Evolutionary conservation across 2,113 vertebrate genomes (phyloP).

Genomic region (Symphodus melops): DNA sequence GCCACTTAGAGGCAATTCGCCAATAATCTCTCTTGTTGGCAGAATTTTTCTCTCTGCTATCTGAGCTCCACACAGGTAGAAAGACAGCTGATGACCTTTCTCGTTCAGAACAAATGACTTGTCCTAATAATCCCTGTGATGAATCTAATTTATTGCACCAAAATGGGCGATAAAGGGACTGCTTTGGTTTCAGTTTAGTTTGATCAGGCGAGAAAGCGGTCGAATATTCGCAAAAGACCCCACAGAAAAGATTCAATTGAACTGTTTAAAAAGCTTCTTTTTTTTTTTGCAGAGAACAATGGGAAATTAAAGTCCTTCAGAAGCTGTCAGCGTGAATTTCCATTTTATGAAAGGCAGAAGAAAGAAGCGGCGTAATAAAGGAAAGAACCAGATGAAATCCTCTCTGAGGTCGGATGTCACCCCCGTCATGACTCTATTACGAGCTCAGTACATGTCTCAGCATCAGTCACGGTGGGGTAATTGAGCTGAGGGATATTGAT

Average conservation of each 20-base stretch:
- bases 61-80: constrained; percentile 27
- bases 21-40: constrained; percentile 31
- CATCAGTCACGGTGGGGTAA: constrained; percentile 40
- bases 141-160: background rate
- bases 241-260: constrained; percentile 55
- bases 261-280: constrained; percentile 25
- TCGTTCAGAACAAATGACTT: constrained; percentile 14
- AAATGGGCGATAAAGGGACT: constrained; percentile 7
- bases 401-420: constrained; percentile 43
- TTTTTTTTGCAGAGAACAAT: constrained; percentile 57
- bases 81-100: constrained; percentile 25
- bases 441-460: constrained; percentile 37
- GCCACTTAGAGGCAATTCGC: constrained; percentile 21
- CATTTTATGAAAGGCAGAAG: constrained; percentile 22
- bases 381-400: constrained; percentile 13
- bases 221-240: constrained; percentile 20
- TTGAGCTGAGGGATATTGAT: constrained; percentile 59
- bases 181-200: background rate
- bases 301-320: constrained; percentile 48
- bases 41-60: constrained; percentile 25
- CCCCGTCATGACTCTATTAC: constrained; percentile 49
- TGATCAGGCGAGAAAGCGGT: background rate
- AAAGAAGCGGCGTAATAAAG: background rate
- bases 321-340: constrained; percentile 22
- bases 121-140: background rate